Conservation (phyloP, 2,113 vertebrate species). For the Balaeniceps rex region DNA sequence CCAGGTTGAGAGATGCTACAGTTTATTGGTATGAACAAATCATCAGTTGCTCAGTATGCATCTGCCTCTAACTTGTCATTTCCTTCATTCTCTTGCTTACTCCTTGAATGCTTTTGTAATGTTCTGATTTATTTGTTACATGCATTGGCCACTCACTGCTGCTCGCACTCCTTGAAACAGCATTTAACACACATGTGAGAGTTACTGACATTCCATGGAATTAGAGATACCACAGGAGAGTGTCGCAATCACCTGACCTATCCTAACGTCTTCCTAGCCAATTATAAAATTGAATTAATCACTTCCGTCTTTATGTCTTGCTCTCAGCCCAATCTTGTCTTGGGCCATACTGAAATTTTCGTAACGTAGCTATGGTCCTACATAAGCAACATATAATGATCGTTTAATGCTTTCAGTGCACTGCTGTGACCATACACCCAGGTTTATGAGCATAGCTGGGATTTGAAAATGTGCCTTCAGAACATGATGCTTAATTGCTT, state of each 20-base stretch:
- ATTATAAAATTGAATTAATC: not conserved
- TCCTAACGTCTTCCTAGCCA: not conserved
- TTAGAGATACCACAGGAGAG: not conserved
- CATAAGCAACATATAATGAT: not conserved
- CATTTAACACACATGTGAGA: rapidly evolving
- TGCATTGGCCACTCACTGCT: not conserved
- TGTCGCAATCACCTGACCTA: not conserved
- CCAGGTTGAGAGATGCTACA: not conserved
- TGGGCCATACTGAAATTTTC: not conserved
- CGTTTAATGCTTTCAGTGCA: not conserved
- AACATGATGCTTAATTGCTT: conserved; percentile 3
- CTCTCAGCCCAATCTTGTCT: not conserved
- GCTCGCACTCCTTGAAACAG: not conserved
- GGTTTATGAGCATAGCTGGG: not conserved
- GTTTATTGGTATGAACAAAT: not conserved
- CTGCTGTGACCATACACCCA: not conserved
- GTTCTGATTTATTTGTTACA: not conserved
- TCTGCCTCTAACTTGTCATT: not conserved
- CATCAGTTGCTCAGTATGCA: not conserved
- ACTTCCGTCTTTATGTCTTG: not conserved
- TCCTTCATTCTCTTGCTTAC: not conserved
- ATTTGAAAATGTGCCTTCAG: not conserved
- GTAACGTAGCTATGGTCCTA: not conserved
- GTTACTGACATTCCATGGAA: not conserved
- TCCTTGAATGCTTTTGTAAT: not conserved